Evolutionary conservation across 2,797 vertebrate genomes (phyloP).

Genomic region (Falco berigora): DNA sequence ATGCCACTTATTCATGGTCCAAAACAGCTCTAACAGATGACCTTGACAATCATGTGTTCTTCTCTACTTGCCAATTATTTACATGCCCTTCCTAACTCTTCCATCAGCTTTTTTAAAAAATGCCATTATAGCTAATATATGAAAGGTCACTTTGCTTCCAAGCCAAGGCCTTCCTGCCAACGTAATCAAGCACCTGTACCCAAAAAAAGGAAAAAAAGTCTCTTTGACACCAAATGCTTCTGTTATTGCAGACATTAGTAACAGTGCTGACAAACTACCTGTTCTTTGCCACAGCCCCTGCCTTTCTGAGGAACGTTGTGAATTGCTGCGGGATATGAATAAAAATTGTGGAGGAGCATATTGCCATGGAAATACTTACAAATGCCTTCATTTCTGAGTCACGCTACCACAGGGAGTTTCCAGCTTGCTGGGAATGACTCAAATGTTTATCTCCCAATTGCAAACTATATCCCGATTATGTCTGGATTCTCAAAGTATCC

Average conservation of each 20-base stretch:
- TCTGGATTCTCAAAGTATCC: not conserved
- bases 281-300: not conserved
- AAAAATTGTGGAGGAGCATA: not conserved
- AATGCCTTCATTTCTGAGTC: conserved; percentile 39
- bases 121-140: not conserved
- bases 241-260: not conserved
- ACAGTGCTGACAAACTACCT: not conserved
- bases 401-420: conserved; percentile 30
- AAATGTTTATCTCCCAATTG: conserved; percentile 6
- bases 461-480: not conserved
- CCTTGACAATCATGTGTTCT: not conserved
- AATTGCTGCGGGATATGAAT: not conserved
- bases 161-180: not conserved
- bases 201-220: rapidly evolving
- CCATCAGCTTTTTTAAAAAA: not conserved
- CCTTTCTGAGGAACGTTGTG: not conserved
- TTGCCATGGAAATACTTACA: conserved; percentile 39
- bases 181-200: not conserved
- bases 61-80: not conserved
- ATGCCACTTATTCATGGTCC: not conserved
- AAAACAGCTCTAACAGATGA: not conserved
- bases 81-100: not conserved
- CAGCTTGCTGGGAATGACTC: conserved; percentile 25
- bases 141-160: not conserved
- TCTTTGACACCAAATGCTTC: not conserved